Percentiles rank a stretch among this genome's conserved stretches.
phyloP scores from a whole-genome alignment of 2,888 invertebrate genomes.

The Sacculina carcini region DNA sequence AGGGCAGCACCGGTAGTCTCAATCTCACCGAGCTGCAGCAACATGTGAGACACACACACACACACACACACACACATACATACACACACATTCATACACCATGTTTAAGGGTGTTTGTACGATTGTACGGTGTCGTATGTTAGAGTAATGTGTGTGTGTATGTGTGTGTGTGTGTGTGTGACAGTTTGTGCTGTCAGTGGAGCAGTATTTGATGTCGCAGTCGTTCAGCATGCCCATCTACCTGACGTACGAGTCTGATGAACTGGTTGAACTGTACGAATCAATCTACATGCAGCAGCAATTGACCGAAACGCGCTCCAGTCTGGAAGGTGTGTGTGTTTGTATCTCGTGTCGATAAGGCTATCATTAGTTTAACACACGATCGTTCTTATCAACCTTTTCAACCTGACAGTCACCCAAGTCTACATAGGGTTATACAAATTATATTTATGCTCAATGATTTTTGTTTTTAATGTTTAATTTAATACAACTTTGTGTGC shows the following conservation, averaged over 20 bases:
- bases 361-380: neutral
- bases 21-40: neutral
- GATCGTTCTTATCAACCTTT: too few relatives aligned
- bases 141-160: neutral
- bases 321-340: too few relatives aligned
- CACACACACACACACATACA: neutral
- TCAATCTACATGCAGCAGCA: too few relatives aligned
- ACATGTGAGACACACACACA: neutral
- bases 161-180: neutral
- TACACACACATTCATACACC: neutral
- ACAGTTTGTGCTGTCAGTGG: neutral
- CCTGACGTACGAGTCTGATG: conserved; percentile 46
- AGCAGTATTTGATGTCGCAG: neutral
- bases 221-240: conserved; percentile 41
- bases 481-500: too few relatives aligned
- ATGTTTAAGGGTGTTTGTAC: neutral
- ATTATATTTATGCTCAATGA: too few relatives aligned
- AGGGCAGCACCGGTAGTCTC: neutral
- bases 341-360: too few relatives aligned
- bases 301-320: conserved; percentile 41
- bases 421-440: too few relatives aligned
- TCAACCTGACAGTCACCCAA: too few relatives aligned
- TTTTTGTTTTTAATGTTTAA: too few relatives aligned
- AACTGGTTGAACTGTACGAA: conserved; percentile 42
- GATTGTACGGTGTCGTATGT: too few relatives aligned